These are phyloP conservation scores for Hirtodrosophila alboralis DNA, from an alignment of 2,888 invertebrate species.

Conservation along the genomic window DNA sequence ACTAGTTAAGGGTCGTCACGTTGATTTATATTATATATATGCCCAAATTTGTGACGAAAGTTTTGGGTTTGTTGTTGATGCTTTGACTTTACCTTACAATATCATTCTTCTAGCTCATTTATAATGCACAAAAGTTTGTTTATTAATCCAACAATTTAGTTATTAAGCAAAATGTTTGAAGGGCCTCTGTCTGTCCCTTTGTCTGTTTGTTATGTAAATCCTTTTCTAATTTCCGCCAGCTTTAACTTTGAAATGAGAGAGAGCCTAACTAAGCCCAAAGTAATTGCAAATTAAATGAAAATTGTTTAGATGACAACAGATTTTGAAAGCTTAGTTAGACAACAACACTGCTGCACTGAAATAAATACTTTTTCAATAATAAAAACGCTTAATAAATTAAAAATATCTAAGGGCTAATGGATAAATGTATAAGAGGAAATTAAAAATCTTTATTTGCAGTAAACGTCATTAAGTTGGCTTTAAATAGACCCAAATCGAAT, in stretches of 20 bases:
- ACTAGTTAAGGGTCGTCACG: slow-evolving; percentile 30
- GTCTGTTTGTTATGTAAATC: slow-evolving; percentile 11
- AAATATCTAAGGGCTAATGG: not conserved
- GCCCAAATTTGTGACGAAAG: slow-evolving; percentile 14
- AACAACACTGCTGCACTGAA: not conserved
- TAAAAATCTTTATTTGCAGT: not conserved
- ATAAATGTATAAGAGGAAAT: no score
- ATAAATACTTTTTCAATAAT: not conserved
- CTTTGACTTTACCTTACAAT: slow-evolving; percentile 11
- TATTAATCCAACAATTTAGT: slow-evolving; percentile 67
- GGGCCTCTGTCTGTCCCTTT: not conserved
- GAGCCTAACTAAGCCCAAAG: slow-evolving; percentile 54
- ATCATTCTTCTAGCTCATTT: slow-evolving; percentile 24
- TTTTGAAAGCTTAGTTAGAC: not conserved
- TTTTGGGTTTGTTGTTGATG: slow-evolving; percentile 23
- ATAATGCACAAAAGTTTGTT: slow-evolving; percentile 47
- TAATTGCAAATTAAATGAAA: slow-evolving; percentile 69
- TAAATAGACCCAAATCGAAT: not conserved
- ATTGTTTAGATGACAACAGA: slow-evolving; percentile 6
- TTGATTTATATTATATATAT: slow-evolving; percentile 35
- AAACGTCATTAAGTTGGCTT: not conserved
- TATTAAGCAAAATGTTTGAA: slow-evolving; percentile 39
- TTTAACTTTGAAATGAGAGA: slow-evolving; percentile 24
- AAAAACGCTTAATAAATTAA: not conserved
- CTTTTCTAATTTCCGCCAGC: slow-evolving; percentile 18